phyloP scores from a whole-genome alignment of 2,888 invertebrate genomes.

The Eucriotettix oculatus region DNA sequence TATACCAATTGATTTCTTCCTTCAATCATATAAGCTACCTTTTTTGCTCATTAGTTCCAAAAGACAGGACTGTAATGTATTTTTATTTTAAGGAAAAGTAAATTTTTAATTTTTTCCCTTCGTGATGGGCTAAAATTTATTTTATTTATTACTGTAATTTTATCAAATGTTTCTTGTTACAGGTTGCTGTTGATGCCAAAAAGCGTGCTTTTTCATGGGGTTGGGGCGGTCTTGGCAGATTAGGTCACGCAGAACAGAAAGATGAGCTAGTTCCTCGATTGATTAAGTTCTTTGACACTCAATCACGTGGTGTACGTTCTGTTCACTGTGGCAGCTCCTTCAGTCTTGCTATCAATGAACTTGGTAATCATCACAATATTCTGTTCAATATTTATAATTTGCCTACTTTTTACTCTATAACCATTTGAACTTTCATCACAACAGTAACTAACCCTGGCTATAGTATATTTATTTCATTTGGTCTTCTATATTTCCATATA shows the following conservation, averaged over 20 bases:
- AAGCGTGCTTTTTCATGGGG: slow-evolving; percentile 90
- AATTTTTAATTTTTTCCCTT: no score
- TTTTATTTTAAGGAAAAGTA: no score
- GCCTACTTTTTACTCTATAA: not conserved
- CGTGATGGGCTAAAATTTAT: no score
- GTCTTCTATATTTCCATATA: no score
- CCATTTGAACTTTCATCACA: no score
- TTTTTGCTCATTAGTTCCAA: no score
- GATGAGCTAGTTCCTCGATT: slow-evolving; percentile 79
- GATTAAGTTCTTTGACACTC: slow-evolving; percentile 76
- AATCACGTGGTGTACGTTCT: slow-evolving; percentile 64
- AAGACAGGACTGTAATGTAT: no score
- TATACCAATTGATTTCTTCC: no score
- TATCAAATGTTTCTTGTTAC: slow-evolving; percentile 3
- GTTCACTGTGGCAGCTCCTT: slow-evolving; percentile 75
- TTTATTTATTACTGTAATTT: no score
- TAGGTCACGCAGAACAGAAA: slow-evolving; percentile 84
- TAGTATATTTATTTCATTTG: no score
- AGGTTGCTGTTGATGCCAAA: slow-evolving; percentile 74
- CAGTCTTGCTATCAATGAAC: slow-evolving; percentile 68
- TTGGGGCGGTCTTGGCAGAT: slow-evolving; percentile 84
- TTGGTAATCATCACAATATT: slow-evolving; percentile 29
- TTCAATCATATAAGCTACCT: no score
- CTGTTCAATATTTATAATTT: not conserved
- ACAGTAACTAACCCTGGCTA: no score